Percentiles rank a stretch among this genome's conserved stretches.
Conservation (phyloP, 2,888 invertebrate species). For the Tiliacea aurago region DNA sequence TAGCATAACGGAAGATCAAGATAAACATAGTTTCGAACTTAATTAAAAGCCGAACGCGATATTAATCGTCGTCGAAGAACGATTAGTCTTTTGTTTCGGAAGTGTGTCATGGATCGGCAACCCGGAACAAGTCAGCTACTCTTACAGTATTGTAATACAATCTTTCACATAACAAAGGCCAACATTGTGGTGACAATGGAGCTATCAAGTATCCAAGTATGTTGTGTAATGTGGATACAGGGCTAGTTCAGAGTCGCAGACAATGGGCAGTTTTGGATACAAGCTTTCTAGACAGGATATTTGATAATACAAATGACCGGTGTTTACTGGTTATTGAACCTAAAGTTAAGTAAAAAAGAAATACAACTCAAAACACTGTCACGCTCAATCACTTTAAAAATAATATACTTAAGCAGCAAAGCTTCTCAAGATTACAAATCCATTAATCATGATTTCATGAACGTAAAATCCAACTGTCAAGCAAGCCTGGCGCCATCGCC, state of each 20-base stretch:
- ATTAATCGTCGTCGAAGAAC: conserved; percentile 26
- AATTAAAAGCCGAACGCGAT: conserved; percentile 25
- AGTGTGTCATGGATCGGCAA: conserved; percentile 61
- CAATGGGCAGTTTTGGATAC: conserved; percentile 61
- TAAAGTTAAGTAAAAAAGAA: conserved; percentile 4
- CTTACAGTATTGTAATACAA: conserved; percentile 72
- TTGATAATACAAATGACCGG: conserved; percentile 33
- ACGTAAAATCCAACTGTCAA: conserved; percentile 24
- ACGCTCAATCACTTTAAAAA: not conserved
- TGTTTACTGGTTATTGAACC: conserved; percentile 21
- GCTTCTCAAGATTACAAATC: conserved; percentile 15
- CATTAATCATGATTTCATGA: conserved; percentile 31
- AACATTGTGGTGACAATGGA: conserved; percentile 74
- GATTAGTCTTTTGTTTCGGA: conserved; percentile 55
- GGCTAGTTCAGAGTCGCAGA: conserved; percentile 41
- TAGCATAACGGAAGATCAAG: conserved; percentile 5
- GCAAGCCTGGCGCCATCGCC: conserved; percentile 52
- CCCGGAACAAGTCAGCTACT: conserved; percentile 58
- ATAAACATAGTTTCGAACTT: conserved; percentile 14
- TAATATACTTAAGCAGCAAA: conserved; percentile 15
- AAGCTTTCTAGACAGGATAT: conserved; percentile 57
- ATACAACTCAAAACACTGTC: not conserved
- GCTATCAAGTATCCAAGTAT: conserved; percentile 69
- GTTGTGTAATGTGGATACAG: conserved; percentile 63
- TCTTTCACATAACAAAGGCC: conserved; percentile 72